phyloP scores from a whole-genome alignment of 2,888 invertebrate genomes.

The Metellina segmentata region DNA sequence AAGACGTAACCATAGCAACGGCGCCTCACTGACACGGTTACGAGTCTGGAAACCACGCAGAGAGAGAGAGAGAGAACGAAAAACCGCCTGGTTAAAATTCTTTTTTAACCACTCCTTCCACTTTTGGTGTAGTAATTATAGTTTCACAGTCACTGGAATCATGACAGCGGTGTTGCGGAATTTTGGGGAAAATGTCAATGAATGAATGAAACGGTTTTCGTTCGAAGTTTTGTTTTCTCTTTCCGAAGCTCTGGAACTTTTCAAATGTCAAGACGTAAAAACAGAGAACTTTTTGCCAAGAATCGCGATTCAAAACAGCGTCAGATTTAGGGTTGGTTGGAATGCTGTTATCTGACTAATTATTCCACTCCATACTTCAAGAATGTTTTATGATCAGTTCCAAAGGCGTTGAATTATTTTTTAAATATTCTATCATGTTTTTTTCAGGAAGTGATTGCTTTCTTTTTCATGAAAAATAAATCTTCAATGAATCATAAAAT shows the following conservation, averaged over 20 bases:
- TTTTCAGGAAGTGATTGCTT: no score
- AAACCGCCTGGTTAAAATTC: conserved; percentile 9
- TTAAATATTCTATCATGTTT: no score
- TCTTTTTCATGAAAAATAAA: no score
- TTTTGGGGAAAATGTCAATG: not conserved
- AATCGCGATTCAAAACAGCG: no score
- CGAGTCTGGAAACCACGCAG: conserved; percentile 32
- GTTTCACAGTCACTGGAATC: conserved; percentile 11
- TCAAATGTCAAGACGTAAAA: not conserved
- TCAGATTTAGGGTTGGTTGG: no score
- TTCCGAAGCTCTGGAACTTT: not conserved
- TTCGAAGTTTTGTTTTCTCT: not conserved
- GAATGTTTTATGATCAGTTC: no score
- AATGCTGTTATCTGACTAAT: no score
- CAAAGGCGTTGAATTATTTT: no score
- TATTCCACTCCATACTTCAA: no score
- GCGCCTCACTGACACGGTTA: conserved; percentile 59
- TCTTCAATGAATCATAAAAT: no score
- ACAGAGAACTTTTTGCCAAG: not conserved
- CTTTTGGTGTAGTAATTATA: conserved; percentile 26
- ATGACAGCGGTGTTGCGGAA: not conserved
- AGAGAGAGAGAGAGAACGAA: conserved; percentile 16
- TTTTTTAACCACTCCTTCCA: conserved; percentile 24
- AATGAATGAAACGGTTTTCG: conserved; percentile 5
- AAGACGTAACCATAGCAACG: conserved; percentile 59